phyloP scores from a whole-genome alignment of 2,113 vertebrate genomes.

The Eptatretus burgeri region DNA sequence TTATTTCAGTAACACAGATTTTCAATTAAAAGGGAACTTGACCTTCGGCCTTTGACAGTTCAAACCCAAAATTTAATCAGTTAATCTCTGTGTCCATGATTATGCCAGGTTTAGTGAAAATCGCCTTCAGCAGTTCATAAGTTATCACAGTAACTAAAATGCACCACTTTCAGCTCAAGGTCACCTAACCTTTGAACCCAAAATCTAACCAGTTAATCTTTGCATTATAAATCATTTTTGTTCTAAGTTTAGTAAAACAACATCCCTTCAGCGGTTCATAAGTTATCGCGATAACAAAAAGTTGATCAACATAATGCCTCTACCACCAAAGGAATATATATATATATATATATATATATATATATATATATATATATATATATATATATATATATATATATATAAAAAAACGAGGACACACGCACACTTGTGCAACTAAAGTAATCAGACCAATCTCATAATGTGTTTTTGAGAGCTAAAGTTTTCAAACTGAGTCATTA shows the following conservation, averaged over 20 bases:
- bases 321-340: not conserved
- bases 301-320: constrained; percentile 1
- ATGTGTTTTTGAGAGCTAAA: not conserved
- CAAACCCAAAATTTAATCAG: not conserved
- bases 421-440: not conserved
- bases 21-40: not conserved
- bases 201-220: no score
- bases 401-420: no score
- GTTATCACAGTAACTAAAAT: no score
- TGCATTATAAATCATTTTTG: no score
- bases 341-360: not conserved
- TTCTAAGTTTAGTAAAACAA: no score
- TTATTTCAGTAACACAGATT: not conserved
- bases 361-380: not conserved
- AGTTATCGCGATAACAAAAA: no score
- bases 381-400: not conserved
- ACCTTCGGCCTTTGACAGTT: not conserved
- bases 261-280: no score
- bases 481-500: not conserved
- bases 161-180: no score
- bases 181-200: no score
- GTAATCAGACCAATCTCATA: not conserved
- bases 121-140: no score
- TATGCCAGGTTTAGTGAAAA: no score
- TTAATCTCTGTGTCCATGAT: no score